phyloP scores from a whole-genome alignment of 1,140 invertebrate species.

The Conopomorpha cramerella region DNA sequence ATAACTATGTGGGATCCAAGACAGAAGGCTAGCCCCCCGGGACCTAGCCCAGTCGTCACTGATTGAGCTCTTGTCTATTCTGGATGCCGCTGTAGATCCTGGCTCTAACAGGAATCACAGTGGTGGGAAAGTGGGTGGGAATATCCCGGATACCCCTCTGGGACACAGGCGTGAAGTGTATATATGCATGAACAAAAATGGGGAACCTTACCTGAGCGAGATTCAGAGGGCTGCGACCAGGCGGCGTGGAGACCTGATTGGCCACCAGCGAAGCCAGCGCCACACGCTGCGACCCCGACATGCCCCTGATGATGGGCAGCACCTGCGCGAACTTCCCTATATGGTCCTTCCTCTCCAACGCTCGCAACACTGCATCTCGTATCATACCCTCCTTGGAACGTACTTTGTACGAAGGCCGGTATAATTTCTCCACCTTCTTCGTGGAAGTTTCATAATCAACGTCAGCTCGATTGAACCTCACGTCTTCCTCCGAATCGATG shows the following conservation, averaged over 20 bases:
- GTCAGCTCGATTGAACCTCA: constrained; percentile 8
- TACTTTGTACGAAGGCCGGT: constrained; percentile 39
- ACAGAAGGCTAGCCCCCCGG: too few species aligned
- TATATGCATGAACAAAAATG: too few species aligned
- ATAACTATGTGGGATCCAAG: not conserved
- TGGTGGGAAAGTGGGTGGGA: too few species aligned
- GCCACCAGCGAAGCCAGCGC: constrained; percentile 65
- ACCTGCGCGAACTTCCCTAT: constrained; percentile 62
- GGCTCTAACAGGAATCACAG: too few species aligned
- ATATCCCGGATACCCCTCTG: not conserved
- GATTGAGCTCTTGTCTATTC: too few species aligned
- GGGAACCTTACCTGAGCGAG: constrained; percentile 51
- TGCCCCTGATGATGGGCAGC: constrained; percentile 66
- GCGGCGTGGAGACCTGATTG: constrained; percentile 61
- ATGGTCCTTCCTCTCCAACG: constrained; percentile 53
- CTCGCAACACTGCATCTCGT: constrained; percentile 44
- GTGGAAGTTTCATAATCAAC: constrained; percentile 16
- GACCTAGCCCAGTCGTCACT: too few species aligned
- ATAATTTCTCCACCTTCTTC: constrained; percentile 25
- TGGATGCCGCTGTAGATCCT: too few species aligned
- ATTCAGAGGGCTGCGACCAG: constrained; percentile 47
- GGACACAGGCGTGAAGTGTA: too few species aligned
- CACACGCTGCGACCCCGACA: constrained; percentile 64
- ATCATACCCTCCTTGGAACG: constrained; percentile 57
- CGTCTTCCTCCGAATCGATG: constrained; percentile 33